Evolutionary conservation across 2,888 invertebrate species (phyloP).

Genomic region (Anorthoa munda): DNA sequence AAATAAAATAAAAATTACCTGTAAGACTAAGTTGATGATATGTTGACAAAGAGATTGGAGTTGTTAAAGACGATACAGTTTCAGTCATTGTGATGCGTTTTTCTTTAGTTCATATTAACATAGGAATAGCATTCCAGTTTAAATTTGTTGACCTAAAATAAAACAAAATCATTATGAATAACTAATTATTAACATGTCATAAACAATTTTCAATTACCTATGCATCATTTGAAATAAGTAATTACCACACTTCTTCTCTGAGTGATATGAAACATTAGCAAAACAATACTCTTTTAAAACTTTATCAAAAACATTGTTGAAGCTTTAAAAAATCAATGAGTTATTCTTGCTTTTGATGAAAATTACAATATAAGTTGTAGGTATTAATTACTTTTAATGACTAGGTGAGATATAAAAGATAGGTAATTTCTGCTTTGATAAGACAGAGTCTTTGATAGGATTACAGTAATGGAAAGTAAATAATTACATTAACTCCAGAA

Average conservation of each 20-base stretch:
- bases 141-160: constrained; percentile 55
- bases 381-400: constrained; percentile 47
- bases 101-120: constrained; percentile 72
- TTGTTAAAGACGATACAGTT: constrained; percentile 82
- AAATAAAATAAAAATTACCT: constrained; percentile 71
- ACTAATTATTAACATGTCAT: not conserved
- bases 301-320: not conserved
- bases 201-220: not conserved
- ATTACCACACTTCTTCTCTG: not conserved
- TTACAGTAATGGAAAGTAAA: constrained; percentile 30
- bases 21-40: constrained; percentile 89
- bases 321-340: constrained; percentile 1
- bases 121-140: constrained; percentile 63
- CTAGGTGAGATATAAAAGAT: constrained; percentile 47
- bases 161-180: constrained; percentile 9
- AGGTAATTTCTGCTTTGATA: constrained; percentile 36
- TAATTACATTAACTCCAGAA: constrained; percentile 4
- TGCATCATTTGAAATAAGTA: not conserved
- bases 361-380: constrained; percentile 17
- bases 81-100: constrained; percentile 85
- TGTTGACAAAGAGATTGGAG: constrained; percentile 87
- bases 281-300: not conserved
- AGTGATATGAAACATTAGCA: not conserved
- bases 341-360: not conserved
- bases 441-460: constrained; percentile 34